Evolutionary conservation across 1,140 invertebrate genomes (phyloP).

Genomic region (Drosophila azteca): DNA sequence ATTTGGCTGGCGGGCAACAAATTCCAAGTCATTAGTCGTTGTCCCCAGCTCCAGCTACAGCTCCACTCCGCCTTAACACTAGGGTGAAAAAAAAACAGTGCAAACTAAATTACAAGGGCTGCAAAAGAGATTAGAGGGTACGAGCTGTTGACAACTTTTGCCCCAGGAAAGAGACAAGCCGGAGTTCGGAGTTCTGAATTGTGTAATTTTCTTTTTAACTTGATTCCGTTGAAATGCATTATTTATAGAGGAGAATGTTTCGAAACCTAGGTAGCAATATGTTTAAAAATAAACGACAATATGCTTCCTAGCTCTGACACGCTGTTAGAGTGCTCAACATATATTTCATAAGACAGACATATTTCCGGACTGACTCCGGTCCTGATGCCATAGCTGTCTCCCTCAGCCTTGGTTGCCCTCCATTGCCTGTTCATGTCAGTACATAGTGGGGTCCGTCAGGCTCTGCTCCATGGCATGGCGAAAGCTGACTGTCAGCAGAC

Average conservation of each 20-base stretch:
- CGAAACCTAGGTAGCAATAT: neutral
- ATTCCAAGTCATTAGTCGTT: conserved; percentile 76
- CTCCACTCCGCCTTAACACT: conserved; percentile 12
- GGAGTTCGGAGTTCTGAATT: neutral
- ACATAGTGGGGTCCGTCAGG: conserved; percentile 13
- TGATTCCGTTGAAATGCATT: neutral
- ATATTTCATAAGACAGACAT: conserved; percentile 73
- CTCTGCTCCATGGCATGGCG: conserved; percentile 16
- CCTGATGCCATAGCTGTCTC: neutral
- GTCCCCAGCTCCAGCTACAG: conserved; percentile 26
- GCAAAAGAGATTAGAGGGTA: conserved; percentile 41
- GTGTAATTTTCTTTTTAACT: neutral
- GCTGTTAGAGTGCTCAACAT: conserved; percentile 50
- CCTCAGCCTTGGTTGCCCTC: neutral
- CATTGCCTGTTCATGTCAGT: conserved; percentile 7
- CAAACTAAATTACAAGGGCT: conserved; percentile 59
- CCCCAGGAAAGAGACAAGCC: neutral
- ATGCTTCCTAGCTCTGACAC: conserved; percentile 12
- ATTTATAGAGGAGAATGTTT: neutral
- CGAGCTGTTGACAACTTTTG: conserved; percentile 31
- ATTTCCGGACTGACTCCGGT: conserved; percentile 38
- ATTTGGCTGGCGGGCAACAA: conserved; percentile 75
- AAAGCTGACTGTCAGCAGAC: conserved; percentile 60
- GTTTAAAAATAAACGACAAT: conserved; percentile 18
- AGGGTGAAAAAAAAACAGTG: conserved; percentile 41